Evolutionary conservation across 2,888 invertebrate species (phyloP).

Genomic region (Cheilosia impressa): DNA sequence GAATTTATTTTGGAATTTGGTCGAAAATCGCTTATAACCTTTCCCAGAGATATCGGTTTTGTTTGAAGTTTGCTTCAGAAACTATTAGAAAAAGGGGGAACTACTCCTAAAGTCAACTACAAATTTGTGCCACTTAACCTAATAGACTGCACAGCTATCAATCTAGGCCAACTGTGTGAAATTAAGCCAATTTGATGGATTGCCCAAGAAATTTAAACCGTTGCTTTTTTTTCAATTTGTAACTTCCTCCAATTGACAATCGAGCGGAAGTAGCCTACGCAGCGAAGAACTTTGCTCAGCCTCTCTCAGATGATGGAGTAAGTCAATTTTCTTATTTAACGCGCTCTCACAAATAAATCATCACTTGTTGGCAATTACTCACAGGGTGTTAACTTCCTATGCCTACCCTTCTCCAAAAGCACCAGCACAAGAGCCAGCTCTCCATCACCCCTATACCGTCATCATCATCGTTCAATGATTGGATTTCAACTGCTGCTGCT

Average conservation of each 20-base stretch:
- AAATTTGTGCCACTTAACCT: background rate
- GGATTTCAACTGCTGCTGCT: conserved; percentile 56
- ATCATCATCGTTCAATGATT: conserved; percentile 48
- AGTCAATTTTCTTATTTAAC: conserved; percentile 74
- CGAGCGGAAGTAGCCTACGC: conserved; percentile 59
- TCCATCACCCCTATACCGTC: conserved; percentile 50
- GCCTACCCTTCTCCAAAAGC: background rate
- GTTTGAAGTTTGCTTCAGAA: too few relatives aligned
- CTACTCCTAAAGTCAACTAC: background rate
- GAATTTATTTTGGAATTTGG: too few relatives aligned
- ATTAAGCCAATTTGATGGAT: conserved; percentile 49
- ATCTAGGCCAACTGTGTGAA: conserved; percentile 13
- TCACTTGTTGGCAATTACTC: conserved; percentile 73
- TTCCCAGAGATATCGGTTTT: too few relatives aligned
- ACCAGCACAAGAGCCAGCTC: conserved; percentile 24
- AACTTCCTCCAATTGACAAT: conserved; percentile 48
- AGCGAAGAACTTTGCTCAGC: conserved; percentile 7
- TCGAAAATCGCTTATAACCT: too few relatives aligned
- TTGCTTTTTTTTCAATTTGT: conserved; percentile 37
- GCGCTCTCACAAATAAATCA: conserved; percentile 70
- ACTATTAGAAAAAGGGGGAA: too few relatives aligned
- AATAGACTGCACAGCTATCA: conserved; percentile 17
- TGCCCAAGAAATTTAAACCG: conserved; percentile 17
- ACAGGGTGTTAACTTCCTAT: conserved; percentile 61
- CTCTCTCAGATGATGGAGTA: conserved; percentile 64